Conservation (phyloP, 2,888 invertebrate species). For the Synanthedon myopaeformis region DNA sequence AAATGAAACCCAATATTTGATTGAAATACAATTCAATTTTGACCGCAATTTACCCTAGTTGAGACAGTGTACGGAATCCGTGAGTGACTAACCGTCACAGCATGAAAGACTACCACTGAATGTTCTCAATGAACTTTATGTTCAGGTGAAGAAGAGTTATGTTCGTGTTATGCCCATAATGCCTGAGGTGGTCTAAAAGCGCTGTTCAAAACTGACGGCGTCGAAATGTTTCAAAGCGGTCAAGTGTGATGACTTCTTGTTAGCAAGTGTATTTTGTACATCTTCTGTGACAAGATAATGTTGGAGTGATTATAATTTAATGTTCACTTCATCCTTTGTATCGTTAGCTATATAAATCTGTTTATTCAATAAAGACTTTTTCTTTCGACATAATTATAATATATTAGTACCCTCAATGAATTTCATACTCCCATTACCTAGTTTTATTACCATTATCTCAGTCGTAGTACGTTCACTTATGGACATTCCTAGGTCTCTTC, state of each 20-base stretch:
- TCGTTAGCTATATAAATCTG: too few species aligned
- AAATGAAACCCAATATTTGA: constrained; percentile 12
- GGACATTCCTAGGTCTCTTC: too few species aligned
- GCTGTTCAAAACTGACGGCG: constrained; percentile 47
- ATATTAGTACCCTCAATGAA: too few species aligned
- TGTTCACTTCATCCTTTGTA: constrained; percentile 3
- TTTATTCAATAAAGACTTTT: too few species aligned
- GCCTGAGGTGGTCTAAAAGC: constrained; percentile 40
- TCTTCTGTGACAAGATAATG: constrained; percentile 51
- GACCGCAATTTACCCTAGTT: not conserved
- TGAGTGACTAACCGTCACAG: constrained; percentile 47
- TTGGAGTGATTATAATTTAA: constrained; percentile 14
- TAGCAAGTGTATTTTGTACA: constrained; percentile 40
- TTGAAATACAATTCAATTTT: constrained; percentile 6
- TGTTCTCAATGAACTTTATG: constrained; percentile 14
- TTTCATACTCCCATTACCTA: too few species aligned
- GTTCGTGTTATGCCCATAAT: constrained; percentile 21
- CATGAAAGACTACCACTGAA: constrained; percentile 23
- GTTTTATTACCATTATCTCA: too few species aligned
- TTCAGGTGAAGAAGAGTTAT: constrained; percentile 4
- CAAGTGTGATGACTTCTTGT: constrained; percentile 60
- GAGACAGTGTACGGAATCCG: constrained; percentile 46
- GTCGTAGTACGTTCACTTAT: too few species aligned
- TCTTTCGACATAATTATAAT: too few species aligned
- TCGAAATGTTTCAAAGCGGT: constrained; percentile 53